Base-by-base conservation (phyloP, 1,140 invertebrate genomes). In the Frieseomelitta varia region DNA sequence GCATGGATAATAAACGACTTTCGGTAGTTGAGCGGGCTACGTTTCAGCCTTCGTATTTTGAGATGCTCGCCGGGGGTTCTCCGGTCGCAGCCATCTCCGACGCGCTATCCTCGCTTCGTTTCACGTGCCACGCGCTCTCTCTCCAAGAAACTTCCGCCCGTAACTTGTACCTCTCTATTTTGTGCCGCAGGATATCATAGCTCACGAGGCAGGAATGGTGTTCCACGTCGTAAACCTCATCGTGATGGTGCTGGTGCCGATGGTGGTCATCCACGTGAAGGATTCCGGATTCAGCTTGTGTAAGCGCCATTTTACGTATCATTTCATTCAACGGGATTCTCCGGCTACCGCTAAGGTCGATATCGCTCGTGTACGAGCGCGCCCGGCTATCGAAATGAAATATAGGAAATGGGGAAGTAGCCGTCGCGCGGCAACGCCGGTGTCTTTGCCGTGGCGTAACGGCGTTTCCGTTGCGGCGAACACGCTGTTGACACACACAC, bases 161-260 rank as follows among this genome's bases (percentile, higher is more conserved):
- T 90, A 87, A 87, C 88, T 84, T 85, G 79, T 88, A 85, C 86
- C 85, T 90, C 86, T 90, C 75, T 90, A 90, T 86, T 90, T 91
- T 87, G 84, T 91, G 91, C 96, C 96, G 71, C 93, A 97, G 97
- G 96, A 97, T 95, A 96, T 97, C 69, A 95, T 98, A 87, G 94
- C 96, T 69, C 95, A 96, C 88, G 96, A 94, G 68, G 91, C 96
- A 75, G 97, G 97, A n/a, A 95, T 97, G 91, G 93, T 95, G 67
- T 96, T 96, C 87, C 97, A 98, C 92, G 95, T 98, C 76, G 92
- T 96, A 56, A 99, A 99, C 94, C 96, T 99, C 75, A 92, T 97
- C 67, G 96, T 97, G 68, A 95, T 98, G 88, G 96, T 98, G 34
- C 94, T 97, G 78, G 95, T 98, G 89, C 98, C 98, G 55, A 97